These are phyloP conservation scores for Episyrphus balteatus DNA, from an alignment of 1,140 invertebrate genomes.

Conservation along the genomic window DNA sequence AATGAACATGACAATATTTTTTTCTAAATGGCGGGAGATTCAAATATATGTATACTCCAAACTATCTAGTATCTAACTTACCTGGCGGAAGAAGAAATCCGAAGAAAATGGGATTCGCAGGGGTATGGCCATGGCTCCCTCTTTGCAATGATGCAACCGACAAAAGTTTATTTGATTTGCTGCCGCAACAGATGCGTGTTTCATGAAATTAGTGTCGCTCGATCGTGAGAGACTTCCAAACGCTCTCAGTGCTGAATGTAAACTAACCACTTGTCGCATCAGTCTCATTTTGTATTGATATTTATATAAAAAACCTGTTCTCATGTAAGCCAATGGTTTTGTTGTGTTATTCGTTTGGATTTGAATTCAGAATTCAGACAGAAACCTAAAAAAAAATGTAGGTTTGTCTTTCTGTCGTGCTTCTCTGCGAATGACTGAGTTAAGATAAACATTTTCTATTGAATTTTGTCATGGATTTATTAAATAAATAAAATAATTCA, in stretches of 20 bases:
- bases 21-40: no score
- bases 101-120: slow-evolving; percentile 21
- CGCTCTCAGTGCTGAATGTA: slow-evolving; percentile 13
- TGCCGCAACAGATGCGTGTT: slow-evolving; percentile 4
- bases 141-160: slow-evolving; percentile 5
- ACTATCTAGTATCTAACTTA: slow-evolving; percentile 11
- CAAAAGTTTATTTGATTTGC: background rate
- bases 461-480: no score
- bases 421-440: no score
- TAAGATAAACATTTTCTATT: no score
- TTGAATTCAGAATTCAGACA: no score
- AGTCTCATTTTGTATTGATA: slow-evolving; percentile 9
- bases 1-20: background rate
- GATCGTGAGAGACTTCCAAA: slow-evolving; percentile 10
- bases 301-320: background rate
- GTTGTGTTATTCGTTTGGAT: no score
- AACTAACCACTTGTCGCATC: slow-evolving; percentile 17
- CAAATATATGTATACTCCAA: slow-evolving; percentile 2
- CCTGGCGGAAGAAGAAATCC: slow-evolving; percentile 37
- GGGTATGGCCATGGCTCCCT: slow-evolving; percentile 9
- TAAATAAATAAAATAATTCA: no score
- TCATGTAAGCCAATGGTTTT: background rate
- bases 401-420: no score
- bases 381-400: no score
- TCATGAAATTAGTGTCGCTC: slow-evolving; percentile 4